These are phyloP conservation scores for Eristalinus aeneus DNA, from an alignment of 2,888 invertebrate species.

Conservation along the genomic window DNA sequence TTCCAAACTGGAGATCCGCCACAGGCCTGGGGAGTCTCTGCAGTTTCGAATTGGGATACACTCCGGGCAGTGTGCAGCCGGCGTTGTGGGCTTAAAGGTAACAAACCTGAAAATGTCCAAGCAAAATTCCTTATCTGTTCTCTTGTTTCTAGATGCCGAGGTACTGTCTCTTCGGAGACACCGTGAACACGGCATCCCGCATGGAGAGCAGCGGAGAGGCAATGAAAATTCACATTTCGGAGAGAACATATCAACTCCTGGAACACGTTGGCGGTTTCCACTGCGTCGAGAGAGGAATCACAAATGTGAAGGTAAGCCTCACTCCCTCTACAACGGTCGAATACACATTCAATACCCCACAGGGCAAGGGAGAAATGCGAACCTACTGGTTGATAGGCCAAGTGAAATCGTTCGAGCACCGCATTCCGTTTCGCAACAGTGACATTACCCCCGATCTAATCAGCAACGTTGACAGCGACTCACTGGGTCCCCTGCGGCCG, in stretches of 20 bases:
- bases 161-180: slow-evolving; percentile 92
- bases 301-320: slow-evolving; percentile 85
- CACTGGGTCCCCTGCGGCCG: slow-evolving; percentile 22
- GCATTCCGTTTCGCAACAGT: slow-evolving; percentile 48
- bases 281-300: slow-evolving; percentile 87
- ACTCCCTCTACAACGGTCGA: not conserved
- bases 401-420: slow-evolving; percentile 75
- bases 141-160: slow-evolving; percentile 88
- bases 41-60: slow-evolving; percentile 88
- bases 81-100: slow-evolving; percentile 87
- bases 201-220: slow-evolving; percentile 88
- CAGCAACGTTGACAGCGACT: slow-evolving; percentile 75
- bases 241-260: slow-evolving; percentile 85
- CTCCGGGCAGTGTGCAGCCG: slow-evolving; percentile 89
- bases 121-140: not conserved
- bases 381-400: slow-evolving; percentile 94
- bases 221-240: slow-evolving; percentile 88
- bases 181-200: slow-evolving; percentile 90
- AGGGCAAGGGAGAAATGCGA: slow-evolving; percentile 94
- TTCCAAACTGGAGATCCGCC: slow-evolving; percentile 85
- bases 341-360: slow-evolving; percentile 78
- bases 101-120: not conserved
- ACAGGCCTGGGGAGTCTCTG: slow-evolving; percentile 85
- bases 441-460: slow-evolving; percentile 78
- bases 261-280: slow-evolving; percentile 87